Base-by-base conservation (phyloP, 2,113 vertebrate genomes). In the Acinonyx jubatus region DNA sequence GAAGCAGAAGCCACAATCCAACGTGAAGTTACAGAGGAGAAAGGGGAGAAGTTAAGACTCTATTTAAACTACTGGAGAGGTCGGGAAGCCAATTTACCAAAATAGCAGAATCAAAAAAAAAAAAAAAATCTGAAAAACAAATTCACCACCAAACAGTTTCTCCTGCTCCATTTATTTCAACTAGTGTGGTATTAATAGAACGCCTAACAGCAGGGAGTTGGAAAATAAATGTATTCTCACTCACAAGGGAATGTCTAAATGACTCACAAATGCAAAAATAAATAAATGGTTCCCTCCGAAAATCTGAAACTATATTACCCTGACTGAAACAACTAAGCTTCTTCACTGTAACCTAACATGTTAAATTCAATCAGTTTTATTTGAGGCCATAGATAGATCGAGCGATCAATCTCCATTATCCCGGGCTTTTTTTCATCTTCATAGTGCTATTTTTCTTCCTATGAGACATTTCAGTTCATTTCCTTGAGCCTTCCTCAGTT, bases 221-320 rank as follows among this genome's bases (percentile, higher is more conserved):
- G 98, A 98, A 99, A 99, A 98, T 98, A 99, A 99, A 99, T 95
- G 97, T 98, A 98, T 99, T 99, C 99, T 99, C 98, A 98, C 98
- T 99, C 98, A 98, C 96, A 98, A 98, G 98, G 97, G 98, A 98
- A 98, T 98, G 98, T 97, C 98, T 99, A 99, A 99, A 98, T 98
- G 98, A 98, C 98, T 99, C 98, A 98, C 98, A 98, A 99, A 99
- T 98, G 98, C 98, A 99, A 98, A 99, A 99, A 99, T 98, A 99
- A 99, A 99, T 99, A 99, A 99, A 99, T 98, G 98, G 96, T 94
- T 99, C 96, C 97, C 98, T 95, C 71, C 88, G 97, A 99, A 98
- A 98, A 98, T 97, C 97, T 98, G 96, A 98, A 99, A 98, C 97
- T 93, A 33, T 98, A 98, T 98, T 98, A 98, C 96, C 96, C 81